Evolutionary conservation across 1,140 invertebrate species (phyloP), one percentile per base, ranked within the genome.

Genomic region (Cyclina sinensis): DNA sequence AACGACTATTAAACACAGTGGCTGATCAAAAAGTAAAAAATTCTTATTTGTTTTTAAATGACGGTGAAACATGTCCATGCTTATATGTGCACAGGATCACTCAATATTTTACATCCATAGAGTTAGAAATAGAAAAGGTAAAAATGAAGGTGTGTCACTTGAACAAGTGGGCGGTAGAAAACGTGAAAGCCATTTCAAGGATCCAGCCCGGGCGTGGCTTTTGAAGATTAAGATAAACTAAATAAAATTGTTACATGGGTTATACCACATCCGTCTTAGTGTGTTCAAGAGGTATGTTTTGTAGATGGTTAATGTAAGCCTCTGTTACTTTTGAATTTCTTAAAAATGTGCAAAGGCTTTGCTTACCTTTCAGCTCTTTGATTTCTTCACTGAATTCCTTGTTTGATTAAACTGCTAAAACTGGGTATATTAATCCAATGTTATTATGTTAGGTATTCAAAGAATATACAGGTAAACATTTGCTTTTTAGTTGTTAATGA

Each of bases 11-110:
- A n/a, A n/a, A n/a, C n/a, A n/a, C n/a, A n/a, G n/a, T n/a, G n/a
- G n/a, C n/a, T n/a, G n/a, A n/a, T n/a, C n/a, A n/a, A n/a, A n/a
- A n/a, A n/a, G n/a, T n/a, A n/a, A n/a, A 51, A 18, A 51, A 51
- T 51, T 51, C 9, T 51, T 51, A 51, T 51, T 11, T n/a, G n/a
- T n/a, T n/a, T n/a, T 7, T 14, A 70, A 70, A 39, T 70, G 0
- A 1, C 24, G 65, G 65, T 70, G 35, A 37, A 35, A 35, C 35
- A 70, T 37, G 35, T 35, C 12, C 65, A 37, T 70, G 65, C 65
- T 70, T 14, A n/a, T 37, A 70, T 35, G 37, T 70, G 65, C 32
- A 70, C 4, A 70, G 65, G 65, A 32, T 27, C 30, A 70, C 65
- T 70, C 32, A 39, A 70, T 39, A 9, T 37, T 30, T 4, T 35